These are phyloP conservation scores for Temnothorax rugatulus DNA, from an alignment of 2,888 invertebrate genomes.

Conservation along the genomic window DNA sequence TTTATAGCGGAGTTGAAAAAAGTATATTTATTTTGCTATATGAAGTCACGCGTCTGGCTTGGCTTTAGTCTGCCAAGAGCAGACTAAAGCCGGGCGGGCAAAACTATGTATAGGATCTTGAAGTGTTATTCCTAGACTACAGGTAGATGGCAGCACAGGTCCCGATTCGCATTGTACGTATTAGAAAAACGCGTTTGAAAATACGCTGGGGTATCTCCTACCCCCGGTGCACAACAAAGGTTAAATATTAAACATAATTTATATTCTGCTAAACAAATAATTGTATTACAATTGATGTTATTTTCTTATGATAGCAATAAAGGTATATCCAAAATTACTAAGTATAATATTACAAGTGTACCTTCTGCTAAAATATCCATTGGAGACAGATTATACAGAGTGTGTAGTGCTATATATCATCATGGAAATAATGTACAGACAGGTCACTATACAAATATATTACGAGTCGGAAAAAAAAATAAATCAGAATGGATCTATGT, in stretches of 20 bases:
- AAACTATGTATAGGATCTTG: too few species aligned
- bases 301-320: background rate
- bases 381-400: background rate
- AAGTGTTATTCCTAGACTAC: too few species aligned
- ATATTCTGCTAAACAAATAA: background rate
- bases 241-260: background rate
- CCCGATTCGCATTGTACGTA: too few species aligned
- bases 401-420: background rate
- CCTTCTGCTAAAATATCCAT: background rate
- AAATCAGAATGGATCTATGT: background rate
- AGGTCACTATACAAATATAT: constrained; percentile 4
- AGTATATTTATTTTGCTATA: too few species aligned
- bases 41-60: too few species aligned
- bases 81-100: too few species aligned
- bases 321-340: background rate
- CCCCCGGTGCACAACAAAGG: too few species aligned
- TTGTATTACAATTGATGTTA: background rate
- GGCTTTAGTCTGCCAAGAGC: too few species aligned
- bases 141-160: too few species aligned
- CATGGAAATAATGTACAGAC: background rate
- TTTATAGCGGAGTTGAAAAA: too few species aligned
- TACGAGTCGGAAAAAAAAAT: background rate
- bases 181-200: too few species aligned
- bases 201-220: too few species aligned
- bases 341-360: background rate